These are phyloP conservation scores for Cenopis cana DNA, from an alignment of 2,888 invertebrate species.

Conservation along the genomic window DNA sequence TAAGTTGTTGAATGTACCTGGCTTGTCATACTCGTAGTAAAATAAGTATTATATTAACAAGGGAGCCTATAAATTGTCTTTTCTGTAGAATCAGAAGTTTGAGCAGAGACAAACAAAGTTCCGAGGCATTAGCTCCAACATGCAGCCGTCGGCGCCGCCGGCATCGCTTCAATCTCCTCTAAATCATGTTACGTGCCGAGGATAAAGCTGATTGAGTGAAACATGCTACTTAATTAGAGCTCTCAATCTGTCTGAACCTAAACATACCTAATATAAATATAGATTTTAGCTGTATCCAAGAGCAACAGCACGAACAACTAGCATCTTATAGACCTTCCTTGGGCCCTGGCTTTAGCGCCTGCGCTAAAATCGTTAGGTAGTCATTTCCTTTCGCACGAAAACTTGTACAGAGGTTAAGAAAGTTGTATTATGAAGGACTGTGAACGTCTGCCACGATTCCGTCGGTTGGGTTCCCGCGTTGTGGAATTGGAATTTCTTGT, in stretches of 20 bases:
- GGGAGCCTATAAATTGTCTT: conserved; percentile 8
- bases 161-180: conserved; percentile 26
- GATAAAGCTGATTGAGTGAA: conserved; percentile 20
- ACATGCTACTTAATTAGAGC: conserved; percentile 28
- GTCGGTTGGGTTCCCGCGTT: too few relatives aligned
- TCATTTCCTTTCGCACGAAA: too few relatives aligned
- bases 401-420: too few relatives aligned
- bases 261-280: neutral
- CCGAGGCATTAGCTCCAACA: conserved; percentile 18
- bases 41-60: neutral
- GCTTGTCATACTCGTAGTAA: neutral
- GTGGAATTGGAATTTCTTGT: too few relatives aligned
- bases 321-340: too few relatives aligned
- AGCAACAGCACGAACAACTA: neutral
- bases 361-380: too few relatives aligned
- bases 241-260: conserved; percentile 10
- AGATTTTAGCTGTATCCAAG: neutral
- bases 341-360: too few relatives aligned
- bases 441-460: too few relatives aligned
- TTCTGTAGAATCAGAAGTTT: conserved; percentile 14
- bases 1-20: neutral
- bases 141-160: conserved; percentile 20
- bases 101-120: conserved; percentile 28
- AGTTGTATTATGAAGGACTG: too few relatives aligned
- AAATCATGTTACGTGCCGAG: conserved; percentile 26